Evolutionary conservation across 2,888 invertebrate genomes (phyloP).

Genomic region (Eumacrocentrus americanus): DNA sequence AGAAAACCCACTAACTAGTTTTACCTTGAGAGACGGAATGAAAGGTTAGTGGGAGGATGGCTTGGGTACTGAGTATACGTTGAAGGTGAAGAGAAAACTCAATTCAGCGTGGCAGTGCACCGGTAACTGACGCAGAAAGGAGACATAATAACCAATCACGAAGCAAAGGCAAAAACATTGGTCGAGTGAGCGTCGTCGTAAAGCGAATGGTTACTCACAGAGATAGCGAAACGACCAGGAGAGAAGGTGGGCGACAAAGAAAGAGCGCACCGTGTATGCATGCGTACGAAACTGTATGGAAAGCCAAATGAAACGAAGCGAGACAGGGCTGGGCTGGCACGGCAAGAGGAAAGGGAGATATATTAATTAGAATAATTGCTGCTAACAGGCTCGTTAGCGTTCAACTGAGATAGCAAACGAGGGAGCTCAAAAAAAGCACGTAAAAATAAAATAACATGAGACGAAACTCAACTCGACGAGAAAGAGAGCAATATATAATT

Average conservation of each 20-base stretch:
- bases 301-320: slow-evolving; percentile 30
- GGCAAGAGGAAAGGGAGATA: slow-evolving; percentile 40
- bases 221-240: slow-evolving; percentile 4
- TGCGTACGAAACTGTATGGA: slow-evolving; percentile 1
- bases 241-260: not conserved
- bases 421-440: slow-evolving; percentile 41
- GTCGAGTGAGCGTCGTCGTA: slow-evolving; percentile 45
- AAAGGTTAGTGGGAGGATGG: too few relatives aligned
- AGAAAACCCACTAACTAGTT: too few relatives aligned
- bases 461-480: too few relatives aligned
- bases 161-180: slow-evolving; percentile 55
- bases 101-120: slow-evolving; percentile 49
- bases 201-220: slow-evolving; percentile 49
- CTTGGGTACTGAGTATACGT: too few relatives aligned
- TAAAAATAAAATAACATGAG: slow-evolving; percentile 50
- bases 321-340: slow-evolving; percentile 27
- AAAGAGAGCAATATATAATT: too few relatives aligned
- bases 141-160: slow-evolving; percentile 61
- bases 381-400: slow-evolving; percentile 62
- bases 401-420: slow-evolving; percentile 56
- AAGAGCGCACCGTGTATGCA: not conserved
- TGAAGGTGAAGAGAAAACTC: slow-evolving; percentile 47
- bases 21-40: too few relatives aligned
- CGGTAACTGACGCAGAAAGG: slow-evolving; percentile 51
- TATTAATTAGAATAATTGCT: slow-evolving; percentile 62